phyloP scores from a whole-genome alignment of 2,797 vertebrate species.

The Alcedo atthis region DNA sequence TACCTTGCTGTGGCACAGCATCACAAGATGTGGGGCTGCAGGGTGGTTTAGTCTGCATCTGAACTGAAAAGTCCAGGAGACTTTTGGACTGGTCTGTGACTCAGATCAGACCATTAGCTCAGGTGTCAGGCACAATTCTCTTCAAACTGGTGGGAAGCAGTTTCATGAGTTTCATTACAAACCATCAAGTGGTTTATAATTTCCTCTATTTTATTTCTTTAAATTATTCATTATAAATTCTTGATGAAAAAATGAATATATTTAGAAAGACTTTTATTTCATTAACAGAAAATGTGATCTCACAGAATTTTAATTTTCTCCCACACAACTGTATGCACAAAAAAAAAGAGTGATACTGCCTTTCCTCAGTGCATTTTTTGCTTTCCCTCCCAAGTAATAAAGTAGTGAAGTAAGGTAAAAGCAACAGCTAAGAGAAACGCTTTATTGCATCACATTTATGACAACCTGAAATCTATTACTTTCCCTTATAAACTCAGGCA shows the following conservation, averaged over 20 bases:
- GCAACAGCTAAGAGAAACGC: not conserved
- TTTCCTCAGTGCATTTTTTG: not conserved
- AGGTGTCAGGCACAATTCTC: not conserved
- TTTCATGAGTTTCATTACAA: too few species aligned
- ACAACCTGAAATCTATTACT: slow-evolving; percentile 1
- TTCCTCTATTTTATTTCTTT: not conserved
- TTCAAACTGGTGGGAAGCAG: not conserved
- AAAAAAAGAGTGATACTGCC: not conserved
- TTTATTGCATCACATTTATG: not conserved
- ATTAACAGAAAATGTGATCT: too few species aligned
- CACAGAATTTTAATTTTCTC: too few species aligned
- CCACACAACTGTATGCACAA: too few species aligned
- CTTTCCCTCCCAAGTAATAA: not conserved
- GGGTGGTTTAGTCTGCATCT: not conserved
- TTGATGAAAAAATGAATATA: not conserved
- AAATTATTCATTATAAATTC: not conserved
- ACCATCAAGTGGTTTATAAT: not conserved
- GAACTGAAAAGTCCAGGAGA: not conserved
- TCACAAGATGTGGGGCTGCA: not conserved
- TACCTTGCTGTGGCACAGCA: not conserved
- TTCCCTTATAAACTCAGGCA: not conserved
- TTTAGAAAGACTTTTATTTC: not conserved
- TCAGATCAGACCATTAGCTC: not conserved
- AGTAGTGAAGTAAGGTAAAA: not conserved
- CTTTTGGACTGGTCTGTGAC: not conserved